phyloP scores from a whole-genome alignment of 2,888 invertebrate species.

The Drosophila robusta region DNA sequence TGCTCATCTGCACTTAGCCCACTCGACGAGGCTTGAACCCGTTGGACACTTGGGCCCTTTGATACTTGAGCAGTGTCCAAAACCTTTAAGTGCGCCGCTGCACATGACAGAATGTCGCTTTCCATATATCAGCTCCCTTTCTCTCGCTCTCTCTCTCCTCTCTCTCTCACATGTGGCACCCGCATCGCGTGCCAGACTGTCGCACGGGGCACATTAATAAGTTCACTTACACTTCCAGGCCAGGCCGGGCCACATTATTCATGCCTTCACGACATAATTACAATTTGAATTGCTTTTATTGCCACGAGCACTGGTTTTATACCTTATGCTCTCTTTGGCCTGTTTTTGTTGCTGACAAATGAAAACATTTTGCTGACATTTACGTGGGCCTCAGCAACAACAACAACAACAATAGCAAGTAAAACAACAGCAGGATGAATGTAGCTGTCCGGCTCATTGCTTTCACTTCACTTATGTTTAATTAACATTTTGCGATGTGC shows the following conservation, averaged over 20 bases:
- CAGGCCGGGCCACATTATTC: constrained; percentile 76
- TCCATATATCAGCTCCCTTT: constrained; percentile 25
- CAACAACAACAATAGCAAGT: constrained; percentile 11
- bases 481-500: constrained; percentile 70
- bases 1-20: constrained; percentile 64
- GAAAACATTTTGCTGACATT: constrained; percentile 76
- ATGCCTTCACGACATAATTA: constrained; percentile 75
- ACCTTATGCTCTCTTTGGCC: constrained; percentile 40
- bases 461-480: constrained; percentile 64
- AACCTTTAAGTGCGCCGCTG: constrained; percentile 41
- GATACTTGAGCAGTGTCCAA: constrained; percentile 44
- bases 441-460: constrained; percentile 44
- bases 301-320: constrained; percentile 52
- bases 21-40: constrained; percentile 41
- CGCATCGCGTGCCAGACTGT: constrained; percentile 56
- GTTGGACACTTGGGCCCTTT: constrained; percentile 40
- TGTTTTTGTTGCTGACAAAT: constrained; percentile 68
- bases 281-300: constrained; percentile 77
- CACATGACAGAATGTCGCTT: constrained; percentile 48
- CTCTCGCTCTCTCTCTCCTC: constrained; percentile 32
- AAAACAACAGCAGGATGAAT: constrained; percentile 13
- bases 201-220: constrained; percentile 67
- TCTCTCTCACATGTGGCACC: constrained; percentile 39
- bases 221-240: constrained; percentile 71
- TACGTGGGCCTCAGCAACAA: constrained; percentile 54